Evolutionary conservation across 2,797 vertebrate species (phyloP), one percentile per base, ranked within the genome.

Genomic region (Gastrophryne carolinensis): DNA sequence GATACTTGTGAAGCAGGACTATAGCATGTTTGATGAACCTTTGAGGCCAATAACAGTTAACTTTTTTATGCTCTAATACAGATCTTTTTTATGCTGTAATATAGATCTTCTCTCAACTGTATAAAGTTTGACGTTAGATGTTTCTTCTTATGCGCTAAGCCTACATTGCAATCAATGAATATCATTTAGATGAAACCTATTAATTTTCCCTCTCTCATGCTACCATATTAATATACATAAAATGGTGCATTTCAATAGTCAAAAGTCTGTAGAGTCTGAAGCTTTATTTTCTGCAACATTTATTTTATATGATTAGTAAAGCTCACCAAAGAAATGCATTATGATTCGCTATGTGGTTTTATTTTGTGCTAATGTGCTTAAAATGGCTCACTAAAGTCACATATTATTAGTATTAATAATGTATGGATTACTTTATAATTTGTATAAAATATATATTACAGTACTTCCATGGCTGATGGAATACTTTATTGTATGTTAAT

Each of bases 211-310:
- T 3, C 12, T 29, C n/a, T 2, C 10, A 53, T 7, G 21, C 23
- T 30, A 11, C 17, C 52, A 19, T 26, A 63, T 29, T 64, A 64
- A 54, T 64, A 32, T 19, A 72, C 19, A 35, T 1, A 72, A 61
- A 64, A 56, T 63, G 3, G 35, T 54, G 17, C 34, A 54, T 54
- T 30, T 54, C 49, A 32, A 19, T 53, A 56, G 24, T 17, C 29
- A 32, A 58, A 37, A 30, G 15, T 32, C 60, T 73, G 8, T 34
- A 56, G 23, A 53, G 21, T 64, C 24, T 63, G 26, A 52, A 53
- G 34, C 70, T 73, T 63, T 32, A 63, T 73, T 73, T 73, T 73
- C 71, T 64, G 71, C 71, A 56, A 73, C 49, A 54, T 64, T 64
- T 73, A 44, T 53, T 73, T 73, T 73, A 53, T 41, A 44, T 50